phyloP scores from a whole-genome alignment of 2,113 vertebrate genomes.

The Aegithalos caudatus region DNA sequence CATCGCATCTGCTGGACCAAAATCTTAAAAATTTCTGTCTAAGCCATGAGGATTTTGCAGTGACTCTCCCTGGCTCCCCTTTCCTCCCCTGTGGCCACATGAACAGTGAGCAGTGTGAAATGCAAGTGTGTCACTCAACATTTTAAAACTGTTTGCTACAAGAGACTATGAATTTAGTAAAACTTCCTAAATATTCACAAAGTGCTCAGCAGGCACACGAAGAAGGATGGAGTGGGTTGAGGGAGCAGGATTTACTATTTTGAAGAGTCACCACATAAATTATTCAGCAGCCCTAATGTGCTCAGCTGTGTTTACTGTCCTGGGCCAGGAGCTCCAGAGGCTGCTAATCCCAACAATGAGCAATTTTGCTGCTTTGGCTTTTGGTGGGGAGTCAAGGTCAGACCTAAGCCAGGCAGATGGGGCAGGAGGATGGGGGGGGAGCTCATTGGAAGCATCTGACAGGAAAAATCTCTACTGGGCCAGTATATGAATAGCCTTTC shows the following conservation, averaged over 20 bases:
- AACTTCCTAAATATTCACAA: neutral
- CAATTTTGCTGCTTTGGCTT: neutral
- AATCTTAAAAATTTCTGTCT: neutral
- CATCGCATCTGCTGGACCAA: accelerated
- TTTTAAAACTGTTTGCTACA: neutral
- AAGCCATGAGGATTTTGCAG: neutral
- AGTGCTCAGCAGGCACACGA: neutral
- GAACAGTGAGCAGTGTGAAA: neutral
- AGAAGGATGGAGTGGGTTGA: neutral
- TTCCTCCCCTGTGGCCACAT: neutral
- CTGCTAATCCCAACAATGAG: neutral
- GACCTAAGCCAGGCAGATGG: neutral
- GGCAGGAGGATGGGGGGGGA: accelerated
- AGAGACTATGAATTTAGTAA: neutral
- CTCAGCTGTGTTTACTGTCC: conserved; percentile 2
- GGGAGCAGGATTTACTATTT: neutral
- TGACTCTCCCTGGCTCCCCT: neutral
- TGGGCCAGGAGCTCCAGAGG: neutral
- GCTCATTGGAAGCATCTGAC: neutral
- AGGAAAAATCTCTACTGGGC: neutral
- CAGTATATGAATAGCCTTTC: neutral
- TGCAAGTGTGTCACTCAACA: neutral
- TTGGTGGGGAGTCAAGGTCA: neutral
- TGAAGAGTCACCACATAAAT: neutral
- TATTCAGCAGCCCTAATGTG: neutral